Percentiles rank a stretch among this genome's conserved stretches.
These are phyloP conservation scores for Alexandromys oeconomus DNA, from an alignment of 2,797 vertebrate species.

Conservation along the genomic window DNA sequence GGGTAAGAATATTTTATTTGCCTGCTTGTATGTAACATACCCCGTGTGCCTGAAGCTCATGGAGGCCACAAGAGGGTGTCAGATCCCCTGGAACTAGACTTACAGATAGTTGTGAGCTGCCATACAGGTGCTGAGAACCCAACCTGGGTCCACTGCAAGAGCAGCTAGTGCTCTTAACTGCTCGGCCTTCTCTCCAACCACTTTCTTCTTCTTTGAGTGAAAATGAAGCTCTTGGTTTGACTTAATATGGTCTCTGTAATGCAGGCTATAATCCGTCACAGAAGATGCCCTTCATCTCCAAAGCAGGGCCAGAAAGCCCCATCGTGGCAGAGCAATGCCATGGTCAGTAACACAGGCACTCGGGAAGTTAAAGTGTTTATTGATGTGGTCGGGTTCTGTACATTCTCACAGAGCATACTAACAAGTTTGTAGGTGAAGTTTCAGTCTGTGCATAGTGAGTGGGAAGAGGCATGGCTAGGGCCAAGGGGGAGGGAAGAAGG, in stretches of 20 bases:
- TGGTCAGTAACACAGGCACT: constrained; percentile 61
- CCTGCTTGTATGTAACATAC: not conserved
- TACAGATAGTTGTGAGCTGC: not conserved
- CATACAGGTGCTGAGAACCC: not conserved
- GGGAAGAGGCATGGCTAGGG: constrained; percentile 92
- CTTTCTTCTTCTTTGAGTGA: not conserved
- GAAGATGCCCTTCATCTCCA: fast-evolving
- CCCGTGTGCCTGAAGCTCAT: not conserved
- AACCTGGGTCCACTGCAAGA: not conserved
- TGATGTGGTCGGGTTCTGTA: constrained; percentile 94
- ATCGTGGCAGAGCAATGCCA: not conserved
- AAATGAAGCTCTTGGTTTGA: not conserved
- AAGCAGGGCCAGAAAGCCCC: not conserved
- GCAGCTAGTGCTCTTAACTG: not conserved
- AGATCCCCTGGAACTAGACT: not conserved
- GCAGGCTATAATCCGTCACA: not conserved
- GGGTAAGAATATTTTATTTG: not conserved
- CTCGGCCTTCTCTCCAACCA: not conserved
- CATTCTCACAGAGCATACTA: constrained; percentile 93
- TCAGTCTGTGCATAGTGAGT: constrained; percentile 98
- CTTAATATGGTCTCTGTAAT: fast-evolving
- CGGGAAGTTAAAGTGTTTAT: constrained; percentile 99
- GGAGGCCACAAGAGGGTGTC: not conserved
- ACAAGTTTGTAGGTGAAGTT: constrained; percentile 94
- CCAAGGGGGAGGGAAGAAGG: constrained; percentile 83